Evolutionary conservation across 2,113 vertebrate species (phyloP).

Genomic region (Fukomys damarensis): DNA sequence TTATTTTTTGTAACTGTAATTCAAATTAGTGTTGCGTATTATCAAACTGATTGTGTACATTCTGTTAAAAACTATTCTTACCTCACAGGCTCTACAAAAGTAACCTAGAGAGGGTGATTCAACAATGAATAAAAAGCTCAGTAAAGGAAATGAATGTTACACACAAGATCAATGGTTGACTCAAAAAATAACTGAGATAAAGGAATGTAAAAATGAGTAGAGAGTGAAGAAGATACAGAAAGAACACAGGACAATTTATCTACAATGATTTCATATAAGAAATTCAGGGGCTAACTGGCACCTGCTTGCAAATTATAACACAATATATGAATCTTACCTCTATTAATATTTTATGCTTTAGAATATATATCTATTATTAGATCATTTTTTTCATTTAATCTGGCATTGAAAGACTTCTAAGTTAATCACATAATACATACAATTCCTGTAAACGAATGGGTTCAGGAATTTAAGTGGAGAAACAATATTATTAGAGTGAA

Average conservation of each 20-base stretch:
- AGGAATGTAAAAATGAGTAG: background rate
- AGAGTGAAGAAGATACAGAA: background rate
- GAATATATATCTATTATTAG: background rate
- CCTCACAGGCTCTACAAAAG: background rate
- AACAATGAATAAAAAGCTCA: background rate
- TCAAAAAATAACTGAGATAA: background rate
- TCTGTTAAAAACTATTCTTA: background rate
- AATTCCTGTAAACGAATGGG: background rate
- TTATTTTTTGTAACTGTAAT: background rate
- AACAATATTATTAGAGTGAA: background rate
- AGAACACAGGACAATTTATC: background rate
- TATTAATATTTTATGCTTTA: conserved; percentile 9
- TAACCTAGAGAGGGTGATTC: background rate
- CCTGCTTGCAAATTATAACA: background rate
- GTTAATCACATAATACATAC: background rate
- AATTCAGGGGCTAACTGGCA: background rate
- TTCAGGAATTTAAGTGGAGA: background rate
- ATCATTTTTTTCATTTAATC: background rate
- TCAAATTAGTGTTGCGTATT: background rate
- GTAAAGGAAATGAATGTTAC: background rate
- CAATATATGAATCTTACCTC: background rate
- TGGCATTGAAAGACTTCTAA: background rate
- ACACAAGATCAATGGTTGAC: background rate
- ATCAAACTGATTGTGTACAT: background rate
- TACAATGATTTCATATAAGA: background rate